Conservation (phyloP, 2,888 invertebrate genomes). For the Lochmaea crataegi region DNA sequence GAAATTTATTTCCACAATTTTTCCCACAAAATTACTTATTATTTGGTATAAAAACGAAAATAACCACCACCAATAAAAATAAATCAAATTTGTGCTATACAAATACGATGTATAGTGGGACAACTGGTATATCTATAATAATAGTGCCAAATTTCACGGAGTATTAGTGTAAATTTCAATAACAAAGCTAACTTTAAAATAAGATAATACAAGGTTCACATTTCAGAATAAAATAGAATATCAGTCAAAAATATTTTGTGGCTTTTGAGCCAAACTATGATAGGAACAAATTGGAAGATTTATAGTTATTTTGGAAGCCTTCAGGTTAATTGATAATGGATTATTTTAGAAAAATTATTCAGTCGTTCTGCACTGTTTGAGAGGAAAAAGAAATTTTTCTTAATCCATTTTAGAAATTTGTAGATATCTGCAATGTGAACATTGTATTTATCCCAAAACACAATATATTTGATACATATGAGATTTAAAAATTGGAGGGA, state of each 20-base stretch:
- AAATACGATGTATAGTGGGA: not conserved
- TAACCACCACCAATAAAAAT: not conserved
- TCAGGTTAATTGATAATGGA: too few relatives aligned
- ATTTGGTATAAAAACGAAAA: not conserved
- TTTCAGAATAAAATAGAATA: not conserved
- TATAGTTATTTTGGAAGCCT: not conserved
- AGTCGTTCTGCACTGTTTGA: too few relatives aligned
- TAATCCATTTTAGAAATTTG: not conserved
- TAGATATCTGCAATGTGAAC: not conserved
- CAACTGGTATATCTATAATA: not conserved
- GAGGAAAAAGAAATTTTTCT: too few relatives aligned
- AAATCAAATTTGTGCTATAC: not conserved
- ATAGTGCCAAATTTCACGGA: not conserved
- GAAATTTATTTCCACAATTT: too few relatives aligned
- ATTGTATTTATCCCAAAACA: not conserved
- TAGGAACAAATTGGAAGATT: not conserved
- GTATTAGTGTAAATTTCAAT: not conserved
- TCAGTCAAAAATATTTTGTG: too few relatives aligned
- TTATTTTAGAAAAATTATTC: too few relatives aligned
- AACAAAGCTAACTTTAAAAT: not conserved
- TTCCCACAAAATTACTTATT: not conserved
- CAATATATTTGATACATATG: not conserved
- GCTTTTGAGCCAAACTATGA: too few relatives aligned
- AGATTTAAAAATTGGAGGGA: slow-evolving; percentile 3
- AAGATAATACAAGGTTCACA: not conserved